phyloP scores from a whole-genome alignment of 2,888 invertebrate genomes.

The Callimorpha dominula region DNA sequence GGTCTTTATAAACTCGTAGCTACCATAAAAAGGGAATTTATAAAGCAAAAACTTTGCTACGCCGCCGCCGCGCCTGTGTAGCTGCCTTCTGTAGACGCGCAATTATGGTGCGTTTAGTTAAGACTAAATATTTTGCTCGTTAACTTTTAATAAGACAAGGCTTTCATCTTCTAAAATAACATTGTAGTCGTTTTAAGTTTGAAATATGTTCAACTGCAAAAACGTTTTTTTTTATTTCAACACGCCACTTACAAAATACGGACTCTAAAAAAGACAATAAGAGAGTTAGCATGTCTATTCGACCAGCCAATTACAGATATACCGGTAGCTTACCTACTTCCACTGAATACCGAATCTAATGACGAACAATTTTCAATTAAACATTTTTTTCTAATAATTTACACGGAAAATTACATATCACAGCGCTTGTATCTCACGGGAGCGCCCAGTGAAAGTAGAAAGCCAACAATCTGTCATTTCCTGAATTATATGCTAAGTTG shows the following conservation, averaged over 20 bases:
- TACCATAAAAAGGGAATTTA: slow-evolving; percentile 52
- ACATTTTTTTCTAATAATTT: slow-evolving; percentile 49
- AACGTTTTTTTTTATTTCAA: not conserved
- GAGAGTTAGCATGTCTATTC: slow-evolving; percentile 28
- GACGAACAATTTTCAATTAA: slow-evolving; percentile 49
- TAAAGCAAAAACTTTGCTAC: slow-evolving; percentile 49
- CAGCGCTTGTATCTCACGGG: slow-evolving; percentile 47
- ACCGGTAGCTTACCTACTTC: slow-evolving; percentile 40
- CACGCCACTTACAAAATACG: not conserved
- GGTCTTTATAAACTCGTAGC: slow-evolving; percentile 30
- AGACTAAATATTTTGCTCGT: slow-evolving; percentile 40
- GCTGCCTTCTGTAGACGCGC: slow-evolving; percentile 48
- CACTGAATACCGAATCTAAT: slow-evolving; percentile 37
- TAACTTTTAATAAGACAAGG: not conserved
- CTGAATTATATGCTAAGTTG: slow-evolving; percentile 45
- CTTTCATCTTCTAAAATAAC: not conserved
- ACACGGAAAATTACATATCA: slow-evolving; percentile 58
- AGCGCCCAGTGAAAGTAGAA: slow-evolving; percentile 62
- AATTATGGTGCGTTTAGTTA: slow-evolving; percentile 45
- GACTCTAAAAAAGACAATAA: slow-evolving; percentile 6
- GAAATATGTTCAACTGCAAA: no score
- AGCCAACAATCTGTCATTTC: slow-evolving; percentile 59
- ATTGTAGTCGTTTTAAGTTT: not conserved
- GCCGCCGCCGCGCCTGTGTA: slow-evolving; percentile 33
- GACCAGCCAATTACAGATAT: slow-evolving; percentile 29